These are phyloP conservation scores for Aphelinus certus DNA, from an alignment of 1,140 invertebrate species.

Conservation along the genomic window DNA sequence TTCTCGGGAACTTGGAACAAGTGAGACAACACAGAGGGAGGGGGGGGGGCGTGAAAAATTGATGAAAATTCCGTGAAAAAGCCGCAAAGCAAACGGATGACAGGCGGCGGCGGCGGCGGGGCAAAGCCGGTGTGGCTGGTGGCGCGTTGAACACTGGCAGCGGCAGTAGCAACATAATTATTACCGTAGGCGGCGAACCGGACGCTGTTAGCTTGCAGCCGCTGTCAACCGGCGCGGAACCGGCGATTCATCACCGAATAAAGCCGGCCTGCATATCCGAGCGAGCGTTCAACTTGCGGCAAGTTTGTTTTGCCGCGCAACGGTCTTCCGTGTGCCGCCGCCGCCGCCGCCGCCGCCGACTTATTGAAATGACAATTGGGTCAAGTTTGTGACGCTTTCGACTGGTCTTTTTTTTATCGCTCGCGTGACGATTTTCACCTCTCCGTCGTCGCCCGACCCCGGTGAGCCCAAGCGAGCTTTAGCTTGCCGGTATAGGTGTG, in stretches of 20 bases:
- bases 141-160: background rate
- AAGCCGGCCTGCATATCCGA: background rate
- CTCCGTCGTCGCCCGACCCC: too few species aligned
- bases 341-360: background rate
- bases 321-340: slow-evolving; percentile 1
- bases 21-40: too few species aligned
- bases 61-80: too few species aligned
- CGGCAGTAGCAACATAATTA: too few species aligned
- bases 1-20: too few species aligned
- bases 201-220: background rate
- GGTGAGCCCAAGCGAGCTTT: too few species aligned
- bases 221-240: slow-evolving; percentile 29
- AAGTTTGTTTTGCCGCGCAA: slow-evolving; percentile 11
- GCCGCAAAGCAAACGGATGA: too few species aligned
- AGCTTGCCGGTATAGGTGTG: background rate
- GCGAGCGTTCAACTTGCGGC: slow-evolving; percentile 9
- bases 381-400: slow-evolving; percentile 40
- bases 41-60: too few species aligned
- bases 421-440: slow-evolving; percentile 5
- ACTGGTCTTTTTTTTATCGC: background rate
- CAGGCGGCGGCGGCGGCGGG: background rate
- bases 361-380: slow-evolving; percentile 37
- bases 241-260: slow-evolving; percentile 27
- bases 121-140: background rate
- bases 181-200: background rate